Base-by-base conservation (phyloP, 2,888 invertebrate genomes). In the Cabera pusaria region DNA sequence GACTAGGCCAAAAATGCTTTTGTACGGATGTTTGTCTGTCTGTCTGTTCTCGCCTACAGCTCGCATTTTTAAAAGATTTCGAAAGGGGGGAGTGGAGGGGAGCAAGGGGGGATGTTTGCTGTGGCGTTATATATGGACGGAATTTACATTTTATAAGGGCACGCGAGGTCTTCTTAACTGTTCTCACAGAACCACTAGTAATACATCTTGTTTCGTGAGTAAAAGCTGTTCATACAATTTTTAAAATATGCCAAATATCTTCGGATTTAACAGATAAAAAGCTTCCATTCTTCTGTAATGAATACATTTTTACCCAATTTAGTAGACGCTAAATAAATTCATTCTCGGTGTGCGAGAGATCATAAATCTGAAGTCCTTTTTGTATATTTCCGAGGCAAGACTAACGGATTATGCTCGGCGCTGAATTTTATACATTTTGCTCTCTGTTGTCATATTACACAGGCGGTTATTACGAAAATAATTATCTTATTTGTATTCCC, bases 241-340 rank as follows among this genome's bases (percentile, higher is more conserved):
- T 14, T 3, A 21, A 26, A 32, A 25, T 16, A 12, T 7, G 24
- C 20, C 9, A 22, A 31, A 32, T 31, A 36, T 23, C 31, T 41
- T 35, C 10, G 10, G 22, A 21, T 35, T 31, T 29, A 25, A 25
- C 25, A 41, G 41, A 41, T 32, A 54, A 50, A 44, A 49, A 50
- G 32, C 21, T 31, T 38, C 31, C 23, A 23, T 41, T 36, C 21
- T 27, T 21, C 29, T 36, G 18, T 36, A 42, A 42, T 53, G 66
- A 73, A 69, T 69, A 62, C 67, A 71, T 68, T 64, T 66, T 56
- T 61, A 57, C 63, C 70, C 68, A 71, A 73, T 75, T 76, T 74
- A 45, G 59, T 52, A 54, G 56, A 45, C 56, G 60, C 59, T 64
- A 68, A 72, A 77, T 74, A 74, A 74, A 74, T 75, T 76, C 63